Conservation (phyloP, 1,140 invertebrate species). For the Orius insidiosus region DNA sequence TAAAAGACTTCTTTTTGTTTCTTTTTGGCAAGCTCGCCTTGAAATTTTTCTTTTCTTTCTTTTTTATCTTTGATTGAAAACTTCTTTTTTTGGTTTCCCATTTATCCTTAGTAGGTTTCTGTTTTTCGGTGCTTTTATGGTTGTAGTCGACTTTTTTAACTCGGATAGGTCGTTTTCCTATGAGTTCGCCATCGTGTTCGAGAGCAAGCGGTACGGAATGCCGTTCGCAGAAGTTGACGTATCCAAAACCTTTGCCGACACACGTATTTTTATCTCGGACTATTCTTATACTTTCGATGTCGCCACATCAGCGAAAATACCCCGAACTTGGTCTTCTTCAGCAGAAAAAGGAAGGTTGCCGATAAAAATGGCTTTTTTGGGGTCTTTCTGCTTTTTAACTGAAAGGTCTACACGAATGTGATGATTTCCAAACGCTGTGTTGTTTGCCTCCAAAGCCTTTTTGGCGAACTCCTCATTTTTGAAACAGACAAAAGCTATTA, state of each 20-base stretch:
- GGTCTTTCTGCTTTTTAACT: slow-evolving; percentile 30
- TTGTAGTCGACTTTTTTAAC: slow-evolving; percentile 3
- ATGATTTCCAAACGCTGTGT: slow-evolving; percentile 35
- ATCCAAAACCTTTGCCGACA: slow-evolving; percentile 48
- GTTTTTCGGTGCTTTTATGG: neutral
- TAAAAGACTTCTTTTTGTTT: neutral
- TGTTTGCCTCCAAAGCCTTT: slow-evolving; percentile 43
- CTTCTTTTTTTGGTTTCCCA: neutral
- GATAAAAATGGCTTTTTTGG: slow-evolving; percentile 48
- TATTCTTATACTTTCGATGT: slow-evolving; percentile 48
- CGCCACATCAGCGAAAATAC: slow-evolving; percentile 53
- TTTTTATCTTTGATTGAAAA: neutral
- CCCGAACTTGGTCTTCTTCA: slow-evolving; percentile 48
- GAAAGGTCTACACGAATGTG: slow-evolving; percentile 41
- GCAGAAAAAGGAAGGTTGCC: slow-evolving; percentile 52
- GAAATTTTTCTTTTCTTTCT: neutral
- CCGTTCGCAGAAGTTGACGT: slow-evolving; percentile 31
- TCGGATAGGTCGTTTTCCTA: slow-evolving; percentile 2
- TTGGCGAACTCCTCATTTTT: slow-evolving; percentile 31
- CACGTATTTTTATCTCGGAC: slow-evolving; percentile 50
- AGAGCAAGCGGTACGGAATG: neutral
- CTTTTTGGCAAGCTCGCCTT: neutral
- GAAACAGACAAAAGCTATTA: slow-evolving; percentile 47
- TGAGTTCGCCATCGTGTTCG: neutral
- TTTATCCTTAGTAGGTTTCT: neutral